phyloP scores from a whole-genome alignment of 2,113 vertebrate species.

The Mesocricetus auratus region DNA sequence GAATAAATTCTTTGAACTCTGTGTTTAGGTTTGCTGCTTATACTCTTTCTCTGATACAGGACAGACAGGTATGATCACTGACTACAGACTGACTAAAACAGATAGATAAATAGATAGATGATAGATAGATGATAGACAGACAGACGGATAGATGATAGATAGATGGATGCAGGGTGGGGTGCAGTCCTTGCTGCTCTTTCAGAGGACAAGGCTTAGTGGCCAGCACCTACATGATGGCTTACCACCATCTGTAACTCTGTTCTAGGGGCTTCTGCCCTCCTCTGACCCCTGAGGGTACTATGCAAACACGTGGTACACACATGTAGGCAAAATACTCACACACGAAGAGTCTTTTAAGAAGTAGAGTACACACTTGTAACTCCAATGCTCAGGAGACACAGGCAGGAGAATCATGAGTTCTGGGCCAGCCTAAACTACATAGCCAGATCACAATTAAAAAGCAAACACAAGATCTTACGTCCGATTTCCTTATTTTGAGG shows the following conservation, averaged over 20 bases:
- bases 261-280: neutral
- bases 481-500: neutral
- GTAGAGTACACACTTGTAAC: neutral
- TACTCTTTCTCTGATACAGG: neutral
- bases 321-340: neutral
- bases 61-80: neutral
- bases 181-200: neutral
- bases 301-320: neutral
- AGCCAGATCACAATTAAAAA: neutral
- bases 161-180: no score
- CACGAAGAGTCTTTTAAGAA: neutral
- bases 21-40: neutral
- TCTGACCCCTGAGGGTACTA: neutral
- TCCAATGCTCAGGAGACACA: neutral
- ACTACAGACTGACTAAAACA: no score
- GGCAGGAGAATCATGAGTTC: neutral
- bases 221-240: neutral
- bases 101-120: no score
- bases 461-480: neutral
- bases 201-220: neutral
- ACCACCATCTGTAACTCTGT: neutral
- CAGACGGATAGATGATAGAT: no score
- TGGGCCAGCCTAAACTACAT: neutral
- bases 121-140: no score
- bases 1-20: conserved; percentile 15